phyloP scores from a whole-genome alignment of 2,888 invertebrate species.

The Thumatha senex region DNA sequence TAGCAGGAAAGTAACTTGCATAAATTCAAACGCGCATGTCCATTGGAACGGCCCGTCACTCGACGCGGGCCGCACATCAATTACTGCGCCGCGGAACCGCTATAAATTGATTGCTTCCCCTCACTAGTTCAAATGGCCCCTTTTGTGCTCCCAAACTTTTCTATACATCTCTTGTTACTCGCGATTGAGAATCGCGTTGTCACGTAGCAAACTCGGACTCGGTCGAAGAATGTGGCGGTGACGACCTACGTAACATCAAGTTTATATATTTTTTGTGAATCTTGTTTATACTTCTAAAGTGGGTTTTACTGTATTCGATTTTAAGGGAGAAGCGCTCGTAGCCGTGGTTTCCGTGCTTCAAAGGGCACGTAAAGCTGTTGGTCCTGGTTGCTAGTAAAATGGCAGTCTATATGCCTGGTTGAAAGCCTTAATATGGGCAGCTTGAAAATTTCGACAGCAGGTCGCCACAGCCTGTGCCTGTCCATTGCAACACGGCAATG shows the following conservation, averaged over 20 bases:
- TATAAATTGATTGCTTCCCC: constrained; percentile 72
- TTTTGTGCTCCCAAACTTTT: constrained; percentile 42
- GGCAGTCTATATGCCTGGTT: no score
- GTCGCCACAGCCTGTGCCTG: no score
- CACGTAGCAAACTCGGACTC: neutral
- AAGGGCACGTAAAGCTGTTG: no score
- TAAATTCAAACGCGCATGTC: constrained; percentile 37
- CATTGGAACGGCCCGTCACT: constrained; percentile 48
- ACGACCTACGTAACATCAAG: no score
- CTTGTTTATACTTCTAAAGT: neutral
- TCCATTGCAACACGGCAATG: no score
- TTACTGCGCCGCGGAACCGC: constrained; percentile 59
- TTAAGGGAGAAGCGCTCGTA: no score
- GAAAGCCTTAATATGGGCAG: no score
- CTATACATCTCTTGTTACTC: constrained; percentile 29
- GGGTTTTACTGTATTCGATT: no score
- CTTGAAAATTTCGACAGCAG: no score
- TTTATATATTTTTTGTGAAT: neutral
- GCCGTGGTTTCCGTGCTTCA: no score
- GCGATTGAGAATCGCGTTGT: constrained; percentile 8
- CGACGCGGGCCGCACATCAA: constrained; percentile 62
- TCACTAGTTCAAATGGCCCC: constrained; percentile 47
- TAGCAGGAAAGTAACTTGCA: constrained; percentile 10
- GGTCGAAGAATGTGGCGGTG: neutral
- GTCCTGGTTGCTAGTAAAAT: no score